These are phyloP conservation scores for Endomychus coccineus DNA, from an alignment of 2,888 invertebrate genomes.

Conservation along the genomic window DNA sequence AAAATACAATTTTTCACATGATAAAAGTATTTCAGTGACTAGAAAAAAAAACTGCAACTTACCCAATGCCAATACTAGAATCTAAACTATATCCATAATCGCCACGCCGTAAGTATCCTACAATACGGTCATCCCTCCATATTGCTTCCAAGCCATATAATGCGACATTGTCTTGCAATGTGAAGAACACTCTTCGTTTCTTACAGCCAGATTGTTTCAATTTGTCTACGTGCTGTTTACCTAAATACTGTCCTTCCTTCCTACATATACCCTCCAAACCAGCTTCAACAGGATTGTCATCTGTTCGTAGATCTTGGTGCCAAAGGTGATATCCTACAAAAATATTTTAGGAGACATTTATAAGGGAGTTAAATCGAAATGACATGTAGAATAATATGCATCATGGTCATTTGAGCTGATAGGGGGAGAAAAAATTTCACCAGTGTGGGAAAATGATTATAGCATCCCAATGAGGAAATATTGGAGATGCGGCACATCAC, in stretches of 20 bases:
- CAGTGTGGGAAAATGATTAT: too few species aligned
- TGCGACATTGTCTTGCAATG: conserved; percentile 62
- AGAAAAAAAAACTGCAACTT: conserved; percentile 30
- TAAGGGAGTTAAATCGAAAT: too few species aligned
- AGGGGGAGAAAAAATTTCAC: too few species aligned
- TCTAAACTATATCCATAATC: conserved; percentile 64
- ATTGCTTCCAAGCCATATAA: conserved; percentile 82
- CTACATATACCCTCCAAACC: conserved; percentile 74
- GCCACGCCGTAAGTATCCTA: conserved; percentile 74
- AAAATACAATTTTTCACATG: conserved; percentile 17
- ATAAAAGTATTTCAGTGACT: neutral
- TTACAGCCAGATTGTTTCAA: conserved; percentile 59
- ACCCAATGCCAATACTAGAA: conserved; percentile 56
- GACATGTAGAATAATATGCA: too few species aligned
- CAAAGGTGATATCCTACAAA: conserved; percentile 73
- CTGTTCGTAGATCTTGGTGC: conserved; percentile 73
- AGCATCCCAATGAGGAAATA: too few species aligned
- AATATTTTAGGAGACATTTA: too few species aligned
- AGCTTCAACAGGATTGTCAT: conserved; percentile 83
- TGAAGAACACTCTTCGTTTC: conserved; percentile 68
- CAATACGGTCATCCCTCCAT: conserved; percentile 66
- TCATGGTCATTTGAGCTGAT: too few species aligned
- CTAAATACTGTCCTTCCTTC: conserved; percentile 68
- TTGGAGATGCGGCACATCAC: too few species aligned
- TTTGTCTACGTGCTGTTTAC: conserved; percentile 62